Percentiles rank a stretch among this genome's conserved stretches.
phyloP scores from a whole-genome alignment of 2,888 invertebrate species.

The Ophion ventricosus region DNA sequence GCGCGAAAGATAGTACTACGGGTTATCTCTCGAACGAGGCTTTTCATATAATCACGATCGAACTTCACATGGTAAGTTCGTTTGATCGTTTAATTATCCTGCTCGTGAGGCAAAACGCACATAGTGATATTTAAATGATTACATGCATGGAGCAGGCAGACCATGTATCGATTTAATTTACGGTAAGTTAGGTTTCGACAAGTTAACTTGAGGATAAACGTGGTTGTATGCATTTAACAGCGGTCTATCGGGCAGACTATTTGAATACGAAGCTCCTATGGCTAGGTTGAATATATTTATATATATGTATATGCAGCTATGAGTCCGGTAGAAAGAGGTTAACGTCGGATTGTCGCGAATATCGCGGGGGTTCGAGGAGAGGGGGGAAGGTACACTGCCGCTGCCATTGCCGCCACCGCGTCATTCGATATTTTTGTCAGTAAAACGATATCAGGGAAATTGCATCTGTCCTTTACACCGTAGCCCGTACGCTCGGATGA shows the following conservation, averaged over 20 bases:
- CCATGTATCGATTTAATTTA: slow-evolving; percentile 32
- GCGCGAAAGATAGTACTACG: too few species aligned
- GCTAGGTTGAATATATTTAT: slow-evolving; percentile 19
- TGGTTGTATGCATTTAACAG: slow-evolving; percentile 7
- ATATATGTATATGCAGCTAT: background rate
- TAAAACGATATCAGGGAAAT: slow-evolving; percentile 81
- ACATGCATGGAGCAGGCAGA: background rate
- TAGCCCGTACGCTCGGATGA: slow-evolving; percentile 61
- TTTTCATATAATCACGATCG: too few species aligned
- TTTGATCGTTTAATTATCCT: background rate
- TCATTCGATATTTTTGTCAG: slow-evolving; percentile 81
- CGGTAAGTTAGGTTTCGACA: background rate
- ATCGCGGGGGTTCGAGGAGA: slow-evolving; percentile 53
- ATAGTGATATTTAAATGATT: background rate
- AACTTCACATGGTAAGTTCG: too few species aligned
- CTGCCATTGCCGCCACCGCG: slow-evolving; percentile 60
- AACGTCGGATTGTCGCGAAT: slow-evolving; percentile 49
- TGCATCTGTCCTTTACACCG: slow-evolving; percentile 81
- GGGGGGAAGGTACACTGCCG: slow-evolving; percentile 50
- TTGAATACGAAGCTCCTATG: slow-evolving; percentile 25
- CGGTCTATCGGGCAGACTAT: slow-evolving; percentile 26
- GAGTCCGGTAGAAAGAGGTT: slow-evolving; percentile 34
- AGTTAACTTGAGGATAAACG: slow-evolving; percentile 18
- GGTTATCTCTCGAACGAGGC: too few species aligned
- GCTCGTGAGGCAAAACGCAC: background rate